phyloP scores from a whole-genome alignment of 2,888 invertebrate genomes.

The Athetis lepigone region DNA sequence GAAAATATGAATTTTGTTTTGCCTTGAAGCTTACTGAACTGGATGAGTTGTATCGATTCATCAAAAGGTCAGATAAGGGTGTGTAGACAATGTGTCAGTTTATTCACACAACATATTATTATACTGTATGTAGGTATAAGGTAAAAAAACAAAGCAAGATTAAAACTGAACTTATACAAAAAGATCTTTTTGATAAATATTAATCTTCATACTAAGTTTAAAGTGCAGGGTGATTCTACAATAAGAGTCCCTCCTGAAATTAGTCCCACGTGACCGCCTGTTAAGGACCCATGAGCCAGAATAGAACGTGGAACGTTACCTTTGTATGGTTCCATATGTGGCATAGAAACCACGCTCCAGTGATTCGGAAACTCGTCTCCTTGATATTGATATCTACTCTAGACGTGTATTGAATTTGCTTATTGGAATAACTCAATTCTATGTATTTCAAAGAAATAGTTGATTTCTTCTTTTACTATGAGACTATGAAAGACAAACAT shows the following conservation, averaged over 20 bases:
- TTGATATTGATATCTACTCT: conserved; percentile 54
- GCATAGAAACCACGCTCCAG: conserved; percentile 73
- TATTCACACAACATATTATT: conserved; percentile 23
- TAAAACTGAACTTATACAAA: neutral
- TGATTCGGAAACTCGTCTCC: conserved; percentile 75
- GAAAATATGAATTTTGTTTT: conserved; percentile 37
- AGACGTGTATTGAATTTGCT: conserved; percentile 51
- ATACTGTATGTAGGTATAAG: neutral
- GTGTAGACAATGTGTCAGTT: conserved; percentile 24
- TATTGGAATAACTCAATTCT: conserved; percentile 44
- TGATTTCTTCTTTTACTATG: conserved; percentile 16
- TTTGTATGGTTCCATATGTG: conserved; percentile 66
- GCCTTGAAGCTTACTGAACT: conserved; percentile 34
- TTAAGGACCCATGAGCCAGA: conserved; percentile 20
- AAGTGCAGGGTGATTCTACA: neutral
- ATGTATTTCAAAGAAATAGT: conserved; percentile 16
- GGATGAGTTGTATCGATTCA: conserved; percentile 64
- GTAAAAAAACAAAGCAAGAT: neutral
- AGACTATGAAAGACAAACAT: neutral
- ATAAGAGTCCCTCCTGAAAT: neutral
- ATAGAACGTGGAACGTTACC: conserved; percentile 51
- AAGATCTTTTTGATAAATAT: neutral
- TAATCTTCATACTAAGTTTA: neutral
- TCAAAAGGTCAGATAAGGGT: conserved; percentile 65
- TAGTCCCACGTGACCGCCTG: neutral